phyloP scores from a whole-genome alignment of 1,140 invertebrate genomes.

The Grapholita molesta region DNA sequence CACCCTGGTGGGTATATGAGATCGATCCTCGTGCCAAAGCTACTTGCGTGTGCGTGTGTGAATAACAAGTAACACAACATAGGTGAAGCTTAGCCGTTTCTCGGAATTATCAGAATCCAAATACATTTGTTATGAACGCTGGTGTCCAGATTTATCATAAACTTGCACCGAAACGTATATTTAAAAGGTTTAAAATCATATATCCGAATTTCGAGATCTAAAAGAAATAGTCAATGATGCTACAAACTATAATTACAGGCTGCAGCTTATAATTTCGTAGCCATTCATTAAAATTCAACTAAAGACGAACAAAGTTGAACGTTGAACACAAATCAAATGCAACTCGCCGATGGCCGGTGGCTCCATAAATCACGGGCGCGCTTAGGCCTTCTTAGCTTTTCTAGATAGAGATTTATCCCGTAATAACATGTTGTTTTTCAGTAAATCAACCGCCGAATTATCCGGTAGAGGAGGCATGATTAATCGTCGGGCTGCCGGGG shows the following conservation, averaged over 20 bases:
- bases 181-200: constrained; percentile 12
- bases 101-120: neutral
- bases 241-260: constrained; percentile 59
- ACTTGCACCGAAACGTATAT: constrained; percentile 12
- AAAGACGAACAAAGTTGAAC: constrained; percentile 63
- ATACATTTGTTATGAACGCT: constrained; percentile 9
- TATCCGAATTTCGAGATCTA: constrained; percentile 28
- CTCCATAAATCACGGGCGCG: constrained; percentile 67
- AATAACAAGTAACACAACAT: neutral
- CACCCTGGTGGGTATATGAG: constrained; percentile 26
- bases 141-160: constrained; percentile 8
- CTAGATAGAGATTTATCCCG: constrained; percentile 77
- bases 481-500: constrained; percentile 65
- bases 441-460: constrained; percentile 77
- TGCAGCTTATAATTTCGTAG: constrained; percentile 64
- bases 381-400: constrained; percentile 76
- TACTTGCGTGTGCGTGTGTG: neutral
- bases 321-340: constrained; percentile 69
- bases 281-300: constrained; percentile 75
- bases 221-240: constrained; percentile 67
- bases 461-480: constrained; percentile 74
- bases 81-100: neutral
- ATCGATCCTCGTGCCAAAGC: constrained; percentile 8
- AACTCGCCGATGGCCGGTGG: constrained; percentile 59
- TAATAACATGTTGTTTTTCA: constrained; percentile 77